phyloP scores from a whole-genome alignment of 2,113 vertebrate species.

The Pluvialis apricaria region DNA sequence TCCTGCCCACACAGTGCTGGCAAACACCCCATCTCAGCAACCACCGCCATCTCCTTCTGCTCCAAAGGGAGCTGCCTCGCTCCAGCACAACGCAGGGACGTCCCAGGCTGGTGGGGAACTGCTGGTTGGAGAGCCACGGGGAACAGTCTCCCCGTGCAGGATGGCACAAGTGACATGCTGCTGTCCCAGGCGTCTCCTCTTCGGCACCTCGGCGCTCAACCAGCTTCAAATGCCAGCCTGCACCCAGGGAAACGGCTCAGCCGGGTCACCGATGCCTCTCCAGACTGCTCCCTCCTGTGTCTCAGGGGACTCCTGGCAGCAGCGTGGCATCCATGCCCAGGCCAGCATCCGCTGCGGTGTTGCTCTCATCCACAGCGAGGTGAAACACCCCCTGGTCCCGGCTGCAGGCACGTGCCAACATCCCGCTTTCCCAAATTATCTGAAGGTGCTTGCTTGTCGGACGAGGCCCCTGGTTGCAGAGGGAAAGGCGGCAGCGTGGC shows the following conservation, averaged over 20 bases:
- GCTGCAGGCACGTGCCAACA: neutral
- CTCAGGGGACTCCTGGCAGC: neutral
- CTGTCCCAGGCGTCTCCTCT: neutral
- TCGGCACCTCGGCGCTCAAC: neutral
- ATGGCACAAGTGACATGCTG: neutral
- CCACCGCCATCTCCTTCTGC: neutral
- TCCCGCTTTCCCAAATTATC: neutral
- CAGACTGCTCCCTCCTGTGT: neutral
- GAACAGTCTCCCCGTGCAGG: neutral
- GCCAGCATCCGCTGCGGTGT: fast-evolving
- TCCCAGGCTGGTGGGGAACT: neutral
- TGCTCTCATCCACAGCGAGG: fast-evolving
- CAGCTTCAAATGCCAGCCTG: neutral
- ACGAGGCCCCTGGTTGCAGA: neutral
- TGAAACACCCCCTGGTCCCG: neutral
- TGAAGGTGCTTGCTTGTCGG: neutral
- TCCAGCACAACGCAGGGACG: neutral
- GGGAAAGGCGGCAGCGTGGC: neutral
- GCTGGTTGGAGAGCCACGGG: neutral
- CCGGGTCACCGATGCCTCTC: neutral
- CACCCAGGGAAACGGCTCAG: neutral
- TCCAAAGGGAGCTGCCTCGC: neutral
- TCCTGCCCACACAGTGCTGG: neutral
- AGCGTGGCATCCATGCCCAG: neutral
- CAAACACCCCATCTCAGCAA: neutral